A percentile compares a stretch with the other conserved stretches of the same genome.
phyloP scores from a whole-genome alignment of 1,140 invertebrate species.

The Calliphora vicina region DNA sequence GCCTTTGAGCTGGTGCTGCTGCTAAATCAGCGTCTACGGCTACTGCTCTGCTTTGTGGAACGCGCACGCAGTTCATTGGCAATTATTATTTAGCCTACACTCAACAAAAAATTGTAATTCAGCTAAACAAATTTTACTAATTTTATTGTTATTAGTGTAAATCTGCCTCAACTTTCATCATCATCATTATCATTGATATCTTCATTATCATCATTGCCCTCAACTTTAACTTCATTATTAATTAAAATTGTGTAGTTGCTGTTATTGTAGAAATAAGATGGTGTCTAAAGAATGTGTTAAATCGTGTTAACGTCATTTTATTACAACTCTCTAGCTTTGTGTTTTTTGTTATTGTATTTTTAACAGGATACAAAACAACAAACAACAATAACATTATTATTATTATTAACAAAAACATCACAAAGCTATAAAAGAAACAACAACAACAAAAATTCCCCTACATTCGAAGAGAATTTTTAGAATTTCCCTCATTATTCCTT shows the following conservation, averaged over 20 bases:
- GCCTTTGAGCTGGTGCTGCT: slow-evolving; percentile 14
- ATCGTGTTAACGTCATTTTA: not conserved
- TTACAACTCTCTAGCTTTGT: too few relatives aligned
- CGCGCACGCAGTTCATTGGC: slow-evolving; percentile 20
- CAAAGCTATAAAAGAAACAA: too few relatives aligned
- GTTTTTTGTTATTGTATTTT: too few relatives aligned
- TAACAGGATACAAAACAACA: too few relatives aligned
- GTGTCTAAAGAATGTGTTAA: not conserved
- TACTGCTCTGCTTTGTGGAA: slow-evolving; percentile 9
- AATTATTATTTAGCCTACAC: slow-evolving; percentile 27
- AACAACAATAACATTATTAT: too few relatives aligned
- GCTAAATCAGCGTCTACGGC: not conserved
- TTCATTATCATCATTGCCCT: too few relatives aligned
- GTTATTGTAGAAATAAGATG: slow-evolving; percentile 1
- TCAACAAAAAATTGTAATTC: not conserved
- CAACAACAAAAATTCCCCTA: too few relatives aligned
- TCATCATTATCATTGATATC: not conserved
- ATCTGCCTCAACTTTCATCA: not conserved
- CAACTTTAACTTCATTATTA: too few relatives aligned
- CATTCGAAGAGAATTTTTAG: too few relatives aligned
- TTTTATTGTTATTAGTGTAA: not conserved
- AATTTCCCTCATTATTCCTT: too few relatives aligned
- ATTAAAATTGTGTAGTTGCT: not conserved
- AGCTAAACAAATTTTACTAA: too few relatives aligned
- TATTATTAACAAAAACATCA: too few relatives aligned